Percentiles rank a stretch among this genome's conserved stretches.
phyloP scores from a whole-genome alignment of 2,888 invertebrate genomes.

The Salticus scenicus region DNA sequence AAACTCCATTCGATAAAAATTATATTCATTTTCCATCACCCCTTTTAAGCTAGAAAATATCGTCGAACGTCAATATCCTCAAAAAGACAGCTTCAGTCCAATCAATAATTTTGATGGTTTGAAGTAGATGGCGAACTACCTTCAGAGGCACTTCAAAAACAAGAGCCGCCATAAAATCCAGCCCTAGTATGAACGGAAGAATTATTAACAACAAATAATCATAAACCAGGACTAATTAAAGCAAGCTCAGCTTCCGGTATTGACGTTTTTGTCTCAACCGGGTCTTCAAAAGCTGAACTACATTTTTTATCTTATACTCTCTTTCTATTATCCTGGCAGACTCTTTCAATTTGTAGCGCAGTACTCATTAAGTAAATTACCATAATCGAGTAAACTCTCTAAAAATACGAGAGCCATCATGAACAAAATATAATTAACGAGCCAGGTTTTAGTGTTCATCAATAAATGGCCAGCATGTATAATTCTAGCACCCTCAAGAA shows the following conservation, averaged over 20 bases:
- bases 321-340: neutral
- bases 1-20: too few species aligned
- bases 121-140: conserved; percentile 5
- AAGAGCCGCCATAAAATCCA: conserved; percentile 39
- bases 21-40: too few species aligned
- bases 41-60: too few species aligned
- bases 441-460: conserved; percentile 53
- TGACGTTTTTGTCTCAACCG: conserved; percentile 41
- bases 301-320: conserved; percentile 12
- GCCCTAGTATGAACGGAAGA: conserved; percentile 45
- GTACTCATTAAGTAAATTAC: conserved; percentile 61
- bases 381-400: conserved; percentile 57
- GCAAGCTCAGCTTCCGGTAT: conserved; percentile 42
- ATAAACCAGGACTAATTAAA: conserved; percentile 42
- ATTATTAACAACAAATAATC: conserved; percentile 59
- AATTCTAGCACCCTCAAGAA: conserved; percentile 40
- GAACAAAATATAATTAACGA: conserved; percentile 64
- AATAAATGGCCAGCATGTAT: conserved; percentile 44
- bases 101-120: conserved; percentile 7
- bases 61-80: neutral
- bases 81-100: neutral
- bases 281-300: neutral
- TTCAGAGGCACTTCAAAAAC: conserved; percentile 44
- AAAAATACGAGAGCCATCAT: conserved; percentile 34
- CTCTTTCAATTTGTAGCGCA: conserved; percentile 21